Percentiles rank a stretch among this genome's conserved stretches.
Conservation (phyloP, 2,888 invertebrate genomes). For the Saturnia japonica region DNA sequence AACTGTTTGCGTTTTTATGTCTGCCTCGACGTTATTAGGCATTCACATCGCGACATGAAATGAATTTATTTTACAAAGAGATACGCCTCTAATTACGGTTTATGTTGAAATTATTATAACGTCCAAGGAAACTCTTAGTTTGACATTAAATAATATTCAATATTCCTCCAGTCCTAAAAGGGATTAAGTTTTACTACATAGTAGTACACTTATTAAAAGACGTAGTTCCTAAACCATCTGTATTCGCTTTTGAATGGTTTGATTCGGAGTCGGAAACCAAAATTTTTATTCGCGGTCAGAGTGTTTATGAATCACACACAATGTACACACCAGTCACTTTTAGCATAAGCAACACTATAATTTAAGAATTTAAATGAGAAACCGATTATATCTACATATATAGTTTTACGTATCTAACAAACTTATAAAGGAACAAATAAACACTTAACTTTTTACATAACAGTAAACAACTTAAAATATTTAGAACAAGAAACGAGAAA, state of each 20-base stretch:
- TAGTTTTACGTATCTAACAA: neutral
- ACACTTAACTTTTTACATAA: neutral
- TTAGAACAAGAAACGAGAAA: neutral
- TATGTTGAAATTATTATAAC: neutral
- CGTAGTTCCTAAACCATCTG: neutral
- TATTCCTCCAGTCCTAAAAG: neutral
- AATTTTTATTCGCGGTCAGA: neutral
- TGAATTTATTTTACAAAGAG: neutral
- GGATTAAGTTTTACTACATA: too few relatives aligned
- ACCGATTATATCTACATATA: neutral
- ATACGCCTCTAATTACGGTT: neutral
- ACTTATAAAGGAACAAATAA: neutral
- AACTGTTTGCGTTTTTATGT: constrained; percentile 2
- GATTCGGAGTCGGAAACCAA: neutral
- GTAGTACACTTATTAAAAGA: too few relatives aligned
- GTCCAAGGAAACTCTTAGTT: neutral
- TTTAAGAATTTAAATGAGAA: neutral
- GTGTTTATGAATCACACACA: neutral
- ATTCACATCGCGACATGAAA: neutral
- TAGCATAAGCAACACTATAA: neutral
- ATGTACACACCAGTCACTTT: neutral
- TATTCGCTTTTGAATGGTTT: neutral
- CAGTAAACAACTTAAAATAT: neutral
- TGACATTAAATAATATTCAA: neutral
- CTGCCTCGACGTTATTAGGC: neutral